phyloP scores from a whole-genome alignment of 2,113 vertebrate species.

The Dromiciops gliroides region DNA sequence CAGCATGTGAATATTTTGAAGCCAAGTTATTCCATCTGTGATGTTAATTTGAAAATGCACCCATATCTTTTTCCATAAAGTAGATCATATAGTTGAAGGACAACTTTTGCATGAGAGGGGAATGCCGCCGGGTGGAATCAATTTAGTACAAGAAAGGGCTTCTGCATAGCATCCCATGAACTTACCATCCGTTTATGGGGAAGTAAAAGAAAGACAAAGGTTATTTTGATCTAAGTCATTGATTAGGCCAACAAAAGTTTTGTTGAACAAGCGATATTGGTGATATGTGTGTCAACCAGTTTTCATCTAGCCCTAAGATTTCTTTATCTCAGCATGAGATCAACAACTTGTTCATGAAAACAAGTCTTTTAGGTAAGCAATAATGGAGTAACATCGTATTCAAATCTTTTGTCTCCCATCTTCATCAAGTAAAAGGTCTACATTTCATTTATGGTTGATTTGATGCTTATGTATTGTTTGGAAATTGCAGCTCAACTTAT shows the following conservation, averaged over 20 bases:
- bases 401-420: not conserved
- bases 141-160: constrained; percentile 68
- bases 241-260: fast-evolving
- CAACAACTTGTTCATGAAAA: constrained; percentile 3
- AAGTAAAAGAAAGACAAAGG: not conserved
- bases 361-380: not conserved
- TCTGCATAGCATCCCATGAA: constrained; percentile 54
- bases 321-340: not conserved
- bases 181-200: not conserved
- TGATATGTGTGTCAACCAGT: not conserved
- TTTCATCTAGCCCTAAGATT: constrained; percentile 3
- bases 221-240: not conserved
- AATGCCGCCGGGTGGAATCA: constrained; percentile 69
- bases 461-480: not conserved
- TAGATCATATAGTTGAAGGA: constrained; percentile 69
- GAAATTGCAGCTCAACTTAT: not conserved
- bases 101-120: constrained; percentile 60
- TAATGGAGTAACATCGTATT: not conserved
- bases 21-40: constrained; percentile 74
- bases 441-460: not conserved
- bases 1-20: constrained; percentile 79
- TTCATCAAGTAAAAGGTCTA: not conserved
- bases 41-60: constrained; percentile 56
- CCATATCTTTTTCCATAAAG: constrained; percentile 64
- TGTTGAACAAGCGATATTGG: not conserved